These are phyloP conservation scores for Brienomyrus brachyistius DNA, from an alignment of 2,113 vertebrate species.

Conservation along the genomic window DNA sequence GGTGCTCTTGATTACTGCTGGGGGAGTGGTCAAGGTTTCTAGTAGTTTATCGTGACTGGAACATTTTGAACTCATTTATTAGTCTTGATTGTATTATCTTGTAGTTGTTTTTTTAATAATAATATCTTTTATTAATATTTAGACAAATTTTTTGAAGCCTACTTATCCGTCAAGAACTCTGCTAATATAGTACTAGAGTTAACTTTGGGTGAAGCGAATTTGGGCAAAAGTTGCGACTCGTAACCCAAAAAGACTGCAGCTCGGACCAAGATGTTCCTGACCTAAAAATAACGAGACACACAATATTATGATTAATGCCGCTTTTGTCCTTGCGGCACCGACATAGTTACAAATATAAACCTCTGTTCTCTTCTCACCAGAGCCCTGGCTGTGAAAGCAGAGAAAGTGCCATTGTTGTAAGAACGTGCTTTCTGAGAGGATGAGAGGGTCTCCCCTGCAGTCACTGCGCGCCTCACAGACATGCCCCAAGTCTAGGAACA, in stretches of 20 bases:
- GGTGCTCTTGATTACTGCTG: neutral
- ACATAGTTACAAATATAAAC: conserved; percentile 14
- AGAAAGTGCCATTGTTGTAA: neutral
- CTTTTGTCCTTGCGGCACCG: conserved; percentile 43
- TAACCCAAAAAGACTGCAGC: conserved; percentile 30
- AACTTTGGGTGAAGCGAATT: neutral
- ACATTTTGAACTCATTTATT: neutral
- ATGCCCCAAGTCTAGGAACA: neutral
- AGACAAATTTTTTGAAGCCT: neutral
- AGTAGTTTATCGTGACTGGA: neutral
- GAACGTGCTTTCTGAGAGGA: neutral
- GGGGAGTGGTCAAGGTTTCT: neutral
- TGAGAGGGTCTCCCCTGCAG: neutral
- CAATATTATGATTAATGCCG: conserved; percentile 37
- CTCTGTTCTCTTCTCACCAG: neutral
- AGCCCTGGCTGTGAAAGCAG: neutral
- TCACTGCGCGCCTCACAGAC: too few species aligned
- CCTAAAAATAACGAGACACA: conserved; percentile 46
- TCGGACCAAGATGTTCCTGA: conserved; percentile 35
- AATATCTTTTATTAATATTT: neutral
- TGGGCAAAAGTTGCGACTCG: neutral
- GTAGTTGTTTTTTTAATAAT: neutral
- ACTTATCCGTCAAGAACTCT: neutral
- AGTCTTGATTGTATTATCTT: neutral
- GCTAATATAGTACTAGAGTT: neutral